Evolutionary conservation across 2,797 vertebrate species (phyloP), one percentile per base, ranked within the genome.

Genomic region (Liparis tanakae): DNA sequence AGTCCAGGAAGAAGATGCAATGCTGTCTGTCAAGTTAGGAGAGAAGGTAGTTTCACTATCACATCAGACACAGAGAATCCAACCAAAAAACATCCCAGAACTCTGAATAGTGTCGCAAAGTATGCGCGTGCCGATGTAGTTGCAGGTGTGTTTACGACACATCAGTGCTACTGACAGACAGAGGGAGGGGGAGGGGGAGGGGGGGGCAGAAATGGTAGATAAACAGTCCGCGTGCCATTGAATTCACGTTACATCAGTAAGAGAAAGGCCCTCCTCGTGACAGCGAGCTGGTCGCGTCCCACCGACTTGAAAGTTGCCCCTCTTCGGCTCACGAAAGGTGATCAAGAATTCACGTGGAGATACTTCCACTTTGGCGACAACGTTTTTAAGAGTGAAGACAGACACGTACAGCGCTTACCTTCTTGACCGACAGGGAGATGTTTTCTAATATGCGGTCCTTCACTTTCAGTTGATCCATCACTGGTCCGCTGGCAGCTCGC

Each of bases 381-480:
- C 8, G 41, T 10, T 2, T 13, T 0, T 41, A 18, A 22, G 2
- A 7, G n/a, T 17, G 9, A 7, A 6, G 6, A 50, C 3, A 44
- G 2, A 65, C 3, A 1, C 3, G 2, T 12, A 1, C 6, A 10
- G 25, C 33, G 34, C 94, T 89, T 92, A 99, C 97, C 97, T 99
- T 98, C 90, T 98, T 98, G 39, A 99, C 97, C 22, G 98, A 97
- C 71, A 97, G 84, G 8, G 96, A 97, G 86, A 99, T 96, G 92
- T 99, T 99, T 93, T 99, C 96, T 89, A 99, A 84, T 89, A 99
- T 99, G 81, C 97, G 95, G 91, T 98, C 98, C 93, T 98, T 98
- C 79, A 98, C 97, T 96, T 97, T 96, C 50, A 95, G 95, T 74
- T 96, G 96, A 93, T 98, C 96, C 97, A 98, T 98, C 92, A 85